A percentile compares a stretch with the other conserved stretches of the same genome.
Conservation (phyloP, 2,888 invertebrate genomes). For the Lissonota sp. region DNA sequence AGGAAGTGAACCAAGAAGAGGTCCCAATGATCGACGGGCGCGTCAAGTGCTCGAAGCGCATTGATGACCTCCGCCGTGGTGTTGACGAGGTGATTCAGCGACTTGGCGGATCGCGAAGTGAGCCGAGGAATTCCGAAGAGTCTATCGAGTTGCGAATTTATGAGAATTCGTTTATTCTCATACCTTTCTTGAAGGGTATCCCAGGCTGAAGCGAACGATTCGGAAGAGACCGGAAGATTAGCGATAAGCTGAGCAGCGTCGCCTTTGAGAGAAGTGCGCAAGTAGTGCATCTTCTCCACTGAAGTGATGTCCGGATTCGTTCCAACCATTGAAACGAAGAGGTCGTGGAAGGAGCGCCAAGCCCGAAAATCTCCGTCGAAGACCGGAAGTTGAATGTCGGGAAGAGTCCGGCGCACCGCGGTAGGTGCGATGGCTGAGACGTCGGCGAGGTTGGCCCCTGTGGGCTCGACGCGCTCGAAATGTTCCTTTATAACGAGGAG, state of each 20-base stretch:
- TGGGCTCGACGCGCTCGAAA: neutral
- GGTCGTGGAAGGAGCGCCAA: conserved; percentile 13
- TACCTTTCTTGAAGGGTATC: neutral
- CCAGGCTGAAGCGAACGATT: conserved; percentile 27
- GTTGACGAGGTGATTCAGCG: conserved; percentile 7
- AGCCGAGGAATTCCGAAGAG: neutral
- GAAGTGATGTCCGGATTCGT: neutral
- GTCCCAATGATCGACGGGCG: neutral
- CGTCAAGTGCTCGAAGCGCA: conserved; percentile 1
- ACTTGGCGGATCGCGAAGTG: neutral
- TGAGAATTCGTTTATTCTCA: conserved; percentile 10
- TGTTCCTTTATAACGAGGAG: neutral
- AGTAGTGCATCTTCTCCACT: conserved; percentile 24
- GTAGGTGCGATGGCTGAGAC: neutral
- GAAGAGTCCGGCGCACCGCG: neutral
- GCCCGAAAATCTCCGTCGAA: neutral
- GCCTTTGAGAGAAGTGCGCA: neutral
- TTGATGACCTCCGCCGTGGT: neutral
- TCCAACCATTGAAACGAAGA: neutral
- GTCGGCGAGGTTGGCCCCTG: neutral
- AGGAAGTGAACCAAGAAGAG: too few relatives aligned
- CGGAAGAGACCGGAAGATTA: neutral
- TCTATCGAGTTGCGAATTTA: neutral
- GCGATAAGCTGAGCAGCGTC: conserved; percentile 9
- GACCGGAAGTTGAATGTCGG: neutral